These are phyloP conservation scores for Mesodorylaimus sp. DNA, from an alignment of 2,888 invertebrate species.

Conservation along the genomic window DNA sequence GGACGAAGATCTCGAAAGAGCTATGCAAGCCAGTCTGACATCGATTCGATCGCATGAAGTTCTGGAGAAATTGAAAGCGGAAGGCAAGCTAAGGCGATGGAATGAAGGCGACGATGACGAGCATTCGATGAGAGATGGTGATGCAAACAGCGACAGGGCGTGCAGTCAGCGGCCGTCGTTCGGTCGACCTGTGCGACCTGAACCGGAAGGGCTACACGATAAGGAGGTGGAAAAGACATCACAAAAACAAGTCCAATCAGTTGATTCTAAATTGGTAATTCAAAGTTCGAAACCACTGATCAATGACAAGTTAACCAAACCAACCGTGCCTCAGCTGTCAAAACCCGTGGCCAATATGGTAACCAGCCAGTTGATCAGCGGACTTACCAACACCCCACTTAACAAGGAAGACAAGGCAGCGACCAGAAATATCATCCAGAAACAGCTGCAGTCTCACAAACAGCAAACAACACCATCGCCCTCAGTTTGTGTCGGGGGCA, in stretches of 20 bases:
- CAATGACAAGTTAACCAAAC: constrained; percentile 2
- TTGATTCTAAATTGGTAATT: not conserved
- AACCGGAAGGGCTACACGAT: constrained; percentile 3
- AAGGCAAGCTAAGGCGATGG: constrained; percentile 16
- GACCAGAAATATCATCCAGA: not conserved
- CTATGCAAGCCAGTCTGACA: constrained; percentile 23
- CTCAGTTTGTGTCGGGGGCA: not conserved
- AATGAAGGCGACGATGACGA: constrained; percentile 16
- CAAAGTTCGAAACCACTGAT: not conserved
- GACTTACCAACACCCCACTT: no score
- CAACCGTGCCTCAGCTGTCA: constrained; percentile 10
- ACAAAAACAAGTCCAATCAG: no score
- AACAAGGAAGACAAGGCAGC: no score
- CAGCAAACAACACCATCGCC: no score
- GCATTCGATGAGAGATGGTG: constrained; percentile 15
- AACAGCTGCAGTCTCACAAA: no score
- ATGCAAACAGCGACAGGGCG: constrained; percentile 2
- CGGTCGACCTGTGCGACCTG: constrained; percentile 7
- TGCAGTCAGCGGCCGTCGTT: no score
- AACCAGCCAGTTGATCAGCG: not conserved
- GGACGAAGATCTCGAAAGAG: constrained; percentile 46
- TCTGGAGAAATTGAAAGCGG: constrained; percentile 15
- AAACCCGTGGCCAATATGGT: constrained; percentile 4
- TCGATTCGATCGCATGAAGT: constrained; percentile 22
- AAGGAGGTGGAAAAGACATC: not conserved